These are phyloP conservation scores for Plecotus auritus DNA, from an alignment of 2,113 vertebrate species.

Conservation along the genomic window DNA sequence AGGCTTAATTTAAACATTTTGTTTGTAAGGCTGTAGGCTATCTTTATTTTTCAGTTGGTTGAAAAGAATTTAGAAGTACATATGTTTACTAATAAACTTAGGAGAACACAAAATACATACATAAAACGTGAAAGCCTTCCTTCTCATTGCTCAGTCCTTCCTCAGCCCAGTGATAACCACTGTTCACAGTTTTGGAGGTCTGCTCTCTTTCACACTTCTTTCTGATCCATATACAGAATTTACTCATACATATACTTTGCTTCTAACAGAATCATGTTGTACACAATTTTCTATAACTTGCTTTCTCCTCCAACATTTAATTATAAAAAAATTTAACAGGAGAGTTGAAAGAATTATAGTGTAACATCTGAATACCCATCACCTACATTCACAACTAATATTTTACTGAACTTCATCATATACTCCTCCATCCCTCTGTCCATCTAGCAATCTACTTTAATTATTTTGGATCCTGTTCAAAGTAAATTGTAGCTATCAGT, in stretches of 20 bases:
- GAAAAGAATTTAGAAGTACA: slow-evolving; percentile 7
- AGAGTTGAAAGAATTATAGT: neutral
- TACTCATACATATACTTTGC: neutral
- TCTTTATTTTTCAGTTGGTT: slow-evolving; percentile 21
- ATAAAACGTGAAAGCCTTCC: neutral
- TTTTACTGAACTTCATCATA: neutral
- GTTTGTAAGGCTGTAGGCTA: neutral
- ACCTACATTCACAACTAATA: neutral
- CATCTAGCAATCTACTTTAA: neutral
- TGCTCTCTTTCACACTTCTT: neutral
- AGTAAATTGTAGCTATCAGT: neutral
- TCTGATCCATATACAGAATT: neutral
- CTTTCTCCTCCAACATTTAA: neutral
- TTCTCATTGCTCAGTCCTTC: neutral
- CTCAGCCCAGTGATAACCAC: neutral
- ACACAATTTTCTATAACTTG: neutral
- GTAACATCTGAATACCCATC: neutral
- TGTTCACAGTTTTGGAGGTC: neutral
- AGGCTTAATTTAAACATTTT: neutral
- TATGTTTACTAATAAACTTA: slow-evolving; percentile 2
- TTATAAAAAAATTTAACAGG: slow-evolving; percentile 10
- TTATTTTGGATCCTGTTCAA: neutral
- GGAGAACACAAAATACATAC: neutral
- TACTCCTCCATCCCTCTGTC: neutral
- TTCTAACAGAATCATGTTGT: neutral